phyloP scores from a whole-genome alignment of 2,888 invertebrate genomes.

The Suillia variegata region DNA sequence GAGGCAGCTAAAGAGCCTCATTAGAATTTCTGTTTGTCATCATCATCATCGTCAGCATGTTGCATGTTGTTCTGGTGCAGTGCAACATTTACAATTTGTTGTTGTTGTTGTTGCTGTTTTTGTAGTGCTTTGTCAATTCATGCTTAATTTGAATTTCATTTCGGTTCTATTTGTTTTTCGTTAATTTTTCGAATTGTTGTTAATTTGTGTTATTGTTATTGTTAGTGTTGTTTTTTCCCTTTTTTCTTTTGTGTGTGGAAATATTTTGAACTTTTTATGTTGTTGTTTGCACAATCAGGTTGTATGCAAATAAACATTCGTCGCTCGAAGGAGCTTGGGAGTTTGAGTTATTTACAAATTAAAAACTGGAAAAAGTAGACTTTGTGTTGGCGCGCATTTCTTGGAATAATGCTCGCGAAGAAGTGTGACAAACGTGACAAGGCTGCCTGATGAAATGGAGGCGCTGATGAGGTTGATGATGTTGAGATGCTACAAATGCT shows the following conservation, averaged over 20 bases:
- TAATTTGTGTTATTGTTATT: conserved; percentile 25
- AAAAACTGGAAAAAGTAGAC: neutral
- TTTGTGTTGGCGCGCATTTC: neutral
- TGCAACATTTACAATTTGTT: neutral
- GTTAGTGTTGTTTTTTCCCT: conserved; percentile 13
- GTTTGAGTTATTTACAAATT: conserved; percentile 14
- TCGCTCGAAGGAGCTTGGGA: conserved; percentile 13
- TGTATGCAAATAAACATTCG: conserved; percentile 13
- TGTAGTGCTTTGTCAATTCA: conserved; percentile 20
- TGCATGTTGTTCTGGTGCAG: neutral
- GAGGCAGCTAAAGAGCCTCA: neutral
- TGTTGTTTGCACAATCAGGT: conserved; percentile 16
- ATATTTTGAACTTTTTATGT: conserved; percentile 21
- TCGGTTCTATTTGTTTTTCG: conserved; percentile 20
- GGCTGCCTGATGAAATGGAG: too few relatives aligned
- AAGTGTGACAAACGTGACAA: neutral
- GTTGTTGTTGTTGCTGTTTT: neutral
- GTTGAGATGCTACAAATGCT: too few relatives aligned
- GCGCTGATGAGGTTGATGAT: too few relatives aligned
- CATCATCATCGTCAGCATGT: neutral
- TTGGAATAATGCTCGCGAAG: neutral
- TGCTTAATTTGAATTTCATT: conserved; percentile 29
- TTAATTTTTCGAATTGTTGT: conserved; percentile 21
- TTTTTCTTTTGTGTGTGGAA: conserved; percentile 18
- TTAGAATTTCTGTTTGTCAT: neutral